Base-by-base conservation (phyloP, 1,140 invertebrate species). In the Brachionus manjavacas region DNA sequence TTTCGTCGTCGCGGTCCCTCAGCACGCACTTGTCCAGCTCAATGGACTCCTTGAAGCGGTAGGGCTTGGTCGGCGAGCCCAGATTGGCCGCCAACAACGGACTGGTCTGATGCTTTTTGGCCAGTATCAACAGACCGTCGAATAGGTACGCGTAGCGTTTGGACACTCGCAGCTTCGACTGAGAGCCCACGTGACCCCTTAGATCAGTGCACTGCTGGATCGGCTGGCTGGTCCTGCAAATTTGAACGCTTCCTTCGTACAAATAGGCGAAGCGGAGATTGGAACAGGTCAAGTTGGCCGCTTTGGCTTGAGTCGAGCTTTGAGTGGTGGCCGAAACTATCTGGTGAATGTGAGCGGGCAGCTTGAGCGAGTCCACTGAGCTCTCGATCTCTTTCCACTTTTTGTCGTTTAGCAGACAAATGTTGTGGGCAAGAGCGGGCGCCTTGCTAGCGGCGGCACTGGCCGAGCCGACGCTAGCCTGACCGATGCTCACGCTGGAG, bases 101-200 rank as follows among this genome's bases (percentile, higher is more conserved):
- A 28, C 72, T 49, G 14, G 41, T 76, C 25, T 76, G 72, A 25
- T 76, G 72, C 25, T 49, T 46, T 39, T 81, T 81, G 25, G 20
- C 35, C 12, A 81, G 31, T 14, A 81, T 64, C 31, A 81, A 46
- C 11, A 64, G 20, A 11, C 64, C 64, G 55, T 81, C 64, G 9
- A 81, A 81, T 4, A 81, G 25, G 23, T 81, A 81, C 9, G 28
- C 52, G 46, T 81, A 68, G 4, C 79, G 49, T 12, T 68, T 81
- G 16, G 79, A 60, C 7, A 64, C 25, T 68, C 60, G 64, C 2
- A 41, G 11, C 25, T 76, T 76, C 3, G 72, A 76, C 49, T 76
- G 72, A 31, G 41, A 3, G 11, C 14, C 14, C 11, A 72, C 16
- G 41, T 41, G 31, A n/a, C 35, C 23, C 31, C 16, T 72, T 1